Conservation (phyloP, 2,797 vertebrate species). For the Mallotus villosus region DNA sequence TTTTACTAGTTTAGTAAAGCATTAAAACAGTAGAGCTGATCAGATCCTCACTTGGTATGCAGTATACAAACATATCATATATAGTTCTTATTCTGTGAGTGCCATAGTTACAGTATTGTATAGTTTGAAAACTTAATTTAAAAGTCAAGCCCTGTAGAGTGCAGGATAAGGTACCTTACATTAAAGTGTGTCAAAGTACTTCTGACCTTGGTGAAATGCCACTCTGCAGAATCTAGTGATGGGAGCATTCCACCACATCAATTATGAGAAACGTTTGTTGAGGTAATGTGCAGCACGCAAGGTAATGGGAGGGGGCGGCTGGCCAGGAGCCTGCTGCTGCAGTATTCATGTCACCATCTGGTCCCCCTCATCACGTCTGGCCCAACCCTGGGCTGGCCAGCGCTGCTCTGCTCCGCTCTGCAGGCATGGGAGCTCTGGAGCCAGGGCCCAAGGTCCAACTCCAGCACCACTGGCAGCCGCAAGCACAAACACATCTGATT, state of each 20-base stretch:
- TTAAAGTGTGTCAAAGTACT: conserved; percentile 34
- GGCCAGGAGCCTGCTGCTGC: conserved; percentile 54
- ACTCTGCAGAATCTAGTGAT: conserved; percentile 54
- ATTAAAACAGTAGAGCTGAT: no score
- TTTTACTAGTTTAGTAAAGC: no score
- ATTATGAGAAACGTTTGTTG: conserved; percentile 70
- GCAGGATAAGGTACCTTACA: conserved; percentile 1
- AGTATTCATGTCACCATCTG: conserved; percentile 78
- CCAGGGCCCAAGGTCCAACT: conserved; percentile 24
- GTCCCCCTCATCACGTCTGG: conserved; percentile 59
- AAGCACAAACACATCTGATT: conserved; percentile 51
- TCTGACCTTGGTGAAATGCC: conserved; percentile 65
- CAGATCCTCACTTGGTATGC: no score
- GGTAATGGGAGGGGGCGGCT: conserved; percentile 53
- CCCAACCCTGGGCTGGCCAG: background rate
- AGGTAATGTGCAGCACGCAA: conserved; percentile 71
- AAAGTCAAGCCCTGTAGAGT: conserved; percentile 15
- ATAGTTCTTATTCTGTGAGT: no score
- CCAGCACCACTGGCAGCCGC: conserved; percentile 37
- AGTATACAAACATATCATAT: no score
- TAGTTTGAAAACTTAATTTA: background rate
- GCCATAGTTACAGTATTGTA: no score
- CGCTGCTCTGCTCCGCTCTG: conserved; percentile 35
- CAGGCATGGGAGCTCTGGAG: conserved; percentile 44
- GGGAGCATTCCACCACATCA: conserved; percentile 64